Base-by-base conservation (phyloP, 2,888 invertebrate species). In the Mantis religiosa region DNA sequence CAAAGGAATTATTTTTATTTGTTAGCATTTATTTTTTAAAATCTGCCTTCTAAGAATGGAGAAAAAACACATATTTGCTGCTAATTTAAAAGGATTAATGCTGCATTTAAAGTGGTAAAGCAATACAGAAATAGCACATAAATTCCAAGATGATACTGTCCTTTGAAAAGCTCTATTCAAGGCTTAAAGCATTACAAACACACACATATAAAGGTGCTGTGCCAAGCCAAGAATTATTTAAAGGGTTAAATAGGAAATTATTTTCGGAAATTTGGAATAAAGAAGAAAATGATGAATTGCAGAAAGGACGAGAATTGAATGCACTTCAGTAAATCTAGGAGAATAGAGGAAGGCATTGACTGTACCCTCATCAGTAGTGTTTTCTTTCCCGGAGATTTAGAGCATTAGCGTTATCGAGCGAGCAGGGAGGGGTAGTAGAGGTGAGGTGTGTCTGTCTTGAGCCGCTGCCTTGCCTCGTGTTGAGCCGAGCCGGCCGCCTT, bases 401-500 rank as follows among this genome's bases (percentile, higher is more conserved):
- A 87, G 87, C 87, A 28, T 87, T 87, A 87, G 87, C 87, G 54
- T 82, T 89, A 84, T 88, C 89, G 85, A 88, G 89, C 85, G 88
- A 88, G 88, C 88, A 88, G 88, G 85, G 85, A 90, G 54, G 90
- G 90, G 89, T 89, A 88, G 89, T 86, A 71, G 87, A 89, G 87
- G 89, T 85, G 85, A 85, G 89, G 86, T 84, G 85, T 47, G 34
- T 82, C 88, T 85, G 85, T 85, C 87, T 47, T 71, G 54, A 71
- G 54, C 54, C 47, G 47, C 85, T 87, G 87, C 87, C 41, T 83
- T 83, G 83, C 28, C 83, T 84, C 30, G 30, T n/a, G 86, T 27
- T 82, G 87, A 82, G 47, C 87, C 88, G 41, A 27, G 88, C 92
- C 94, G 91, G 91, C 93, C 89, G 91, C 93, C 96, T 97, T 97